Base-by-base conservation (phyloP, 2,113 vertebrate species). In the Hemibagrus wyckioides region DNA sequence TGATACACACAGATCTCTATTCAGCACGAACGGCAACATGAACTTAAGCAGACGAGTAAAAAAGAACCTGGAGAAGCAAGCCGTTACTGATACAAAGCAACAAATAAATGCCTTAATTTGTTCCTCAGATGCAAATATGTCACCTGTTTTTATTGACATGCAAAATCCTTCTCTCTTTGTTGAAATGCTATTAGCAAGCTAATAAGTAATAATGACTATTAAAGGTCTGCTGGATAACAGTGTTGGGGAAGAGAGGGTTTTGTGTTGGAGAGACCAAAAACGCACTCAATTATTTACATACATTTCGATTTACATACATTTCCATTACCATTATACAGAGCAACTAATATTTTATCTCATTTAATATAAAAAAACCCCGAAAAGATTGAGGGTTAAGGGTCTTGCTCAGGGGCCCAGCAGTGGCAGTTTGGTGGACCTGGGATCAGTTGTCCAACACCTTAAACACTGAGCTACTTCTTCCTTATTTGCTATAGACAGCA, bases 91-190 rank as follows among this genome's bases (percentile, higher is more conserved):
- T 25, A 80, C 54, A 23, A 57, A 80, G 30, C 39, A 23, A 54
- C 21, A 81, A 57, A 56, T 28, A 39, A 81, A 57, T 59, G 54
- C 21, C 54, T 59, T 59, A 39, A 81, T 81, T 39, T 59, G 79
- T 59, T 81, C 33, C 33, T 56, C 79, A 41, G 14, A 81, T 59
- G 79, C 54, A 81, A 81, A 81, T 59, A 59, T 81, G 9, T 81
- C 54, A 81, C 54, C 79, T 81, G 54, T 33, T 39, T 81, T 19
- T 59, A 81, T 81, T 81, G 19, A 81, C 21, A 59, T 81, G 79
- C 33, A 80, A 80, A 80, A 36, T 36, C 52, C 19, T 57, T 25
- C 52, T 80, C 77, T 57, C 54, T 57, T 80, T 80, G 52, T 23
- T 39, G 52, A 21, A 57, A 57, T 57, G 77, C 52, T 39, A 57